Evolutionary conservation across 2,797 vertebrate genomes (phyloP), one percentile per base, ranked within the genome.

Genomic region (Propithecus perrieri): DNA sequence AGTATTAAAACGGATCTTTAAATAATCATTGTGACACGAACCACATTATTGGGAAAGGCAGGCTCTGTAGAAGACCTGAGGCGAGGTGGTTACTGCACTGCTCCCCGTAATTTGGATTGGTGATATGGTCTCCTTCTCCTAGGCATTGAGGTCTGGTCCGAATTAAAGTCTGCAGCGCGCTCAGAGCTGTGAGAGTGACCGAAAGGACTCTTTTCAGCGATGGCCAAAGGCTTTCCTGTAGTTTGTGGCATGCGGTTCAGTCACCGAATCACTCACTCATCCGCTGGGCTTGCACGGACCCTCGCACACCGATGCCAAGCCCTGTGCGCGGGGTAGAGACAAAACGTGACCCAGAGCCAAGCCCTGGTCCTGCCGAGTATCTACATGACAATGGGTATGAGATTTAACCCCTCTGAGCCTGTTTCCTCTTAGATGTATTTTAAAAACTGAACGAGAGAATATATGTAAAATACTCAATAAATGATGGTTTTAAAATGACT

Each of bases 291-390:
- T 74, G 90, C 81, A 84, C 69, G 76, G 69, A 89, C 30, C 24
- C 10, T 8, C 46, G 41, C 50, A 75, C 9, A 75, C 10, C 41
- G 17, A 84, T 74, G 61, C 9, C 55, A 69, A 71, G 65, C 67
- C 41, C 71, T 10, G 35, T 53, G 57, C 63, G 93, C 67, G 6
- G 22, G 61, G 50, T 35, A 67, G 30, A 30, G 55, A n/a, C 78
- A 71, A 95, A 96, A 63, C 22, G 83, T 65, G 79, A 92, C 65
- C 74, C 83, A 75, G 43, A 91, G 96, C 96, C 79, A 93, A 89
- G 48, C 28, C 48, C 48, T 57, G 57, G 65, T 93, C 95, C 74
- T 93, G 84, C 30, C 63, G 71, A 80, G 28, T 69, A 78, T 69
- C 95, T 98, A 81, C 59, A 48, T 84, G 38, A 46, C 50, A 67